Conservation (phyloP, 2,888 invertebrate genomes). For the Apotomis capreana region DNA sequence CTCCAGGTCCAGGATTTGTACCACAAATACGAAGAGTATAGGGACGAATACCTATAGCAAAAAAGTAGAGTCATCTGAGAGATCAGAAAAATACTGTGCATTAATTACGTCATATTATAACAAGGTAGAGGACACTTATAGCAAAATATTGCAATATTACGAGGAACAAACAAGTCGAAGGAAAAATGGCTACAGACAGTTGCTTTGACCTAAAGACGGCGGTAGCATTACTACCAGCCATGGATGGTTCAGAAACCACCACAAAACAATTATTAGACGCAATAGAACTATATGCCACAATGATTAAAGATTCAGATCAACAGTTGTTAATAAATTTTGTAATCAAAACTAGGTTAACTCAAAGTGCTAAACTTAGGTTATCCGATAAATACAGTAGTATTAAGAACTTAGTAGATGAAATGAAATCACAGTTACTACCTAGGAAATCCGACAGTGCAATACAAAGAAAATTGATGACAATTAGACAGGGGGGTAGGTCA, state of each 20-base stretch:
- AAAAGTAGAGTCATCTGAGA: neutral
- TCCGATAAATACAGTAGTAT: neutral
- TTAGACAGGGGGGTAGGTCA: neutral
- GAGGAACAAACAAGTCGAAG: neutral
- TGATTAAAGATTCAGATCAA: too few species aligned
- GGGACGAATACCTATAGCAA: neutral
- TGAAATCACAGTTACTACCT: neutral
- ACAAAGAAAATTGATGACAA: too few species aligned
- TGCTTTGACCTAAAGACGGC: neutral
- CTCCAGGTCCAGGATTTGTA: neutral
- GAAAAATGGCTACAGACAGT: neutral
- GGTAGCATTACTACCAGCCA: conserved; percentile 1
- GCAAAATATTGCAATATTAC: neutral
- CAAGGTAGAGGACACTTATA: neutral
- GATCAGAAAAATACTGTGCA: too few species aligned
- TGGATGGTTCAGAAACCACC: neutral
- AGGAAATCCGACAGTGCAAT: neutral
- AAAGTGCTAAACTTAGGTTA: conserved; percentile 4
- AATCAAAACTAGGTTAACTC: neutral
- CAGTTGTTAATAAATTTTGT: neutral
- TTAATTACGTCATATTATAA: neutral
- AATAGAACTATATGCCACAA: neutral
- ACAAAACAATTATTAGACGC: neutral
- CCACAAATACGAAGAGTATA: neutral
- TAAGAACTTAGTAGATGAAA: neutral